phyloP scores from a whole-genome alignment of 2,797 vertebrate genomes.

The Chanos chanos region DNA sequence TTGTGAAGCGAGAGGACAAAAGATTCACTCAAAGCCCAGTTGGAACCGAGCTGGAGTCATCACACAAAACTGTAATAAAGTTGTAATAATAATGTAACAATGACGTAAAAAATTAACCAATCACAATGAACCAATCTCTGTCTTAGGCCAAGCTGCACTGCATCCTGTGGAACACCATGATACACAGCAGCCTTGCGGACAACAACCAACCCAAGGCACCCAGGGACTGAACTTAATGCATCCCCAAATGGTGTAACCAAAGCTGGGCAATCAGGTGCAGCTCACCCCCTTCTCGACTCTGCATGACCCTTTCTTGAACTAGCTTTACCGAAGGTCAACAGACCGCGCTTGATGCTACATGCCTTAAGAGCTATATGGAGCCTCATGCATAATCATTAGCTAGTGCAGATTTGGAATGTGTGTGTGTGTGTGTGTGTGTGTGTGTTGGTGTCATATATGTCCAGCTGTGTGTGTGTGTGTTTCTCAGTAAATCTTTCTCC shows the following conservation, averaged over 20 bases:
- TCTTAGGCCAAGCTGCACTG: too few relatives aligned
- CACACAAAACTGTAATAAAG: too few relatives aligned
- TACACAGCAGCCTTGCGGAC: neutral
- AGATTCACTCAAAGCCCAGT: too few relatives aligned
- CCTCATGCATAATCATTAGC: neutral
- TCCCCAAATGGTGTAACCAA: neutral
- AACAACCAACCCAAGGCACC: neutral
- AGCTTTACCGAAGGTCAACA: neutral
- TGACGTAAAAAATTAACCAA: too few relatives aligned
- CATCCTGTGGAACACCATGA: neutral
- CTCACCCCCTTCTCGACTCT: neutral
- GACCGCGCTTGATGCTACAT: constrained; percentile 1
- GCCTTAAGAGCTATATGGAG: neutral
- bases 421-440: constrained; percentile 4
- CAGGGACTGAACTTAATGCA: neutral
- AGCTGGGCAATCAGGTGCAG: constrained; percentile 8
- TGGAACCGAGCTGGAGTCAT: too few relatives aligned
- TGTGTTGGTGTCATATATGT: neutral
- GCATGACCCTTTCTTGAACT: neutral
- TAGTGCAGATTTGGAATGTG: neutral
- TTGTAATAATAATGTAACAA: too few relatives aligned
- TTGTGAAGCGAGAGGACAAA: too few relatives aligned
- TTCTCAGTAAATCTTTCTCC: neutral
- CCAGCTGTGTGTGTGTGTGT: neutral
- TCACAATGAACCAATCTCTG: too few relatives aligned